Conservation (phyloP, 2,888 invertebrate genomes). For the Apamea monoglypha region DNA sequence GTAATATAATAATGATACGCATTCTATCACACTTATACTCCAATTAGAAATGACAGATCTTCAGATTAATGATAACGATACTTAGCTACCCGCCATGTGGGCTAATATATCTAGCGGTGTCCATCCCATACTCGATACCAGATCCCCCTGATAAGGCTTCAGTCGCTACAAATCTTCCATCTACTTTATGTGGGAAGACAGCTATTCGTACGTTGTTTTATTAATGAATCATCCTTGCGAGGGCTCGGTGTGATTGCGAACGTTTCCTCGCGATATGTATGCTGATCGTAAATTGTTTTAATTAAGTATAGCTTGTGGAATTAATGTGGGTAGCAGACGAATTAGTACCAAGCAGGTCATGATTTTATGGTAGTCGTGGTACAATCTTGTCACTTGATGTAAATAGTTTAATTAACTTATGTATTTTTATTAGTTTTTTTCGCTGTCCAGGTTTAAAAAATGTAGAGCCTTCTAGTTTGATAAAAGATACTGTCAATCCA, state of each 20-base stretch:
- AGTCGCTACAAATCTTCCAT: slow-evolving; percentile 73
- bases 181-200: slow-evolving; percentile 68
- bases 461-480: not conserved
- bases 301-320: slow-evolving; percentile 9
- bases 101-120: slow-evolving; percentile 81
- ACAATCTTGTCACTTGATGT: slow-evolving; percentile 5
- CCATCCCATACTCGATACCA: slow-evolving; percentile 72
- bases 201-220: slow-evolving; percentile 71
- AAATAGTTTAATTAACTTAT: slow-evolving; percentile 16
- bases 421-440: not conserved
- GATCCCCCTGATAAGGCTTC: slow-evolving; percentile 77
- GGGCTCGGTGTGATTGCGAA: slow-evolving; percentile 68
- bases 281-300: slow-evolving; percentile 39
- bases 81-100: slow-evolving; percentile 77
- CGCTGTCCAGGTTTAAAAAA: no score
- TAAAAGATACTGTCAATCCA: not conserved
- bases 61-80: slow-evolving; percentile 82
- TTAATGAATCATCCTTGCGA: slow-evolving; percentile 71
- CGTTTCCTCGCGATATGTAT: slow-evolving; percentile 53
- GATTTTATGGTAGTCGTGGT: not conserved
- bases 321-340: slow-evolving; percentile 18
- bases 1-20: slow-evolving; percentile 68
- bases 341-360: slow-evolving; percentile 12
- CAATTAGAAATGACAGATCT: slow-evolving; percentile 84
- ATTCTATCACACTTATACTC: slow-evolving; percentile 79